Evolutionary conservation across 2,888 invertebrate species (phyloP), one percentile per base, ranked within the genome.

Genomic region (Patella ulyssiponensis): DNA sequence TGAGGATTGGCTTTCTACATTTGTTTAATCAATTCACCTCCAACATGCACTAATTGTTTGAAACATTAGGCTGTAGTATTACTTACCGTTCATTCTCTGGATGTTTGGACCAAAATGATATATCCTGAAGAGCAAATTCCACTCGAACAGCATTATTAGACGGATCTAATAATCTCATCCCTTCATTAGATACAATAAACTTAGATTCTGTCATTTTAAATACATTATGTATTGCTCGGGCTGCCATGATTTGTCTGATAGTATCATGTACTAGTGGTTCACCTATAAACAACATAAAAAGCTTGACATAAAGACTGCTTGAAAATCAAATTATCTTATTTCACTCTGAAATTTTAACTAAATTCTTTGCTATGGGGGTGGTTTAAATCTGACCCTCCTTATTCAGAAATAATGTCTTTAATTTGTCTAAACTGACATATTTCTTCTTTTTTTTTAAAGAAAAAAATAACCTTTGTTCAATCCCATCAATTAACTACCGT

Each of bases 191-290:
- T 14, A 92, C 88, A 17, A 90, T 83, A 84, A 92, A 86, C 64
- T 87, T 82, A 3, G 90, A 91, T 79, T 92, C 91, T 15, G 91
- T 90, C 88, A 91, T 91, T 82, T 90, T 91, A 84, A 91, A 92
- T 73, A 92, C 87, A 81, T 91, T 92, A 79, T 92, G 91, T 75
- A 92, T 90, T 14, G 92, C 92, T 75, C 92, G 82, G 20, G 92
- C 90, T 56, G 91, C 91, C 91, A 92, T 90, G 44, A 92, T 91
- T 84, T 92, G 91, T 53, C 92, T 83, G 75, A 92, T 92, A 20
- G 91, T 91, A 75, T 91, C 90, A 77, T 87, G 87, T 0, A 92
- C 88, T 23, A 93, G 79, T 69, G 85, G 86, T 74, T 91, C 91
- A 27, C 92, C 92, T 91, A 82, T 15, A 79, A 73, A 74, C 33